A percentile compares a stretch with the other conserved stretches of the same genome.
phyloP scores from a whole-genome alignment of 2,888 invertebrate species.

The Frankliniella intonsa region DNA sequence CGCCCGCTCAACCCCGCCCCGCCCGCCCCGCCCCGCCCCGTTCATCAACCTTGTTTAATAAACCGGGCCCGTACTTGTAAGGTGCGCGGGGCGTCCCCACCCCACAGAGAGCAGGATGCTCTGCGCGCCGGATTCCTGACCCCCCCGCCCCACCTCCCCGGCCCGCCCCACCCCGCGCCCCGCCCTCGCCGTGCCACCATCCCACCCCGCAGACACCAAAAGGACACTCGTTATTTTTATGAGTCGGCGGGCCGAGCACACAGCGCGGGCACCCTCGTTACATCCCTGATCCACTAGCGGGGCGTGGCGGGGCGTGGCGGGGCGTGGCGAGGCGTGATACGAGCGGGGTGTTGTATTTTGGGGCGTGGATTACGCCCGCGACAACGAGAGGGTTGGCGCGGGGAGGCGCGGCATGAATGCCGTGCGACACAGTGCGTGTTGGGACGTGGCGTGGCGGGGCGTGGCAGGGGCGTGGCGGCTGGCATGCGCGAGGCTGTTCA shows the following conservation, averaged over 20 bases:
- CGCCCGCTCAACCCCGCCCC: neutral
- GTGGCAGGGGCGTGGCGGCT: too few species aligned
- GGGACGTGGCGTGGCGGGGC: too few species aligned
- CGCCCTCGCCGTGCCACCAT: neutral
- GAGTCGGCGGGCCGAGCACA: neutral
- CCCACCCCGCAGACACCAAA: neutral
- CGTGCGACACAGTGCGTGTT: too few species aligned
- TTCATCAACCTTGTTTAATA: slow-evolving; percentile 16
- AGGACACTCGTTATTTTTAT: slow-evolving; percentile 6
- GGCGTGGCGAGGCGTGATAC: neutral
- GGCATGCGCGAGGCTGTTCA: too few species aligned
- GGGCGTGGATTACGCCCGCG: neutral
- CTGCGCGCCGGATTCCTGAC: neutral
- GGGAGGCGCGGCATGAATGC: neutral
- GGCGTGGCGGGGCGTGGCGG: neutral
- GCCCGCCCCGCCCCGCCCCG: neutral
- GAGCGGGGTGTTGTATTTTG: too few species aligned
- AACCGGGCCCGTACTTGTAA: neutral
- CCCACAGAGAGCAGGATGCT: neutral
- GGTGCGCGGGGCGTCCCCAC: neutral
- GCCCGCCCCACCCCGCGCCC: neutral
- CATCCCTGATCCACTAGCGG: slow-evolving; percentile 1
- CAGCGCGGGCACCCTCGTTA: neutral
- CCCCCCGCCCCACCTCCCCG: neutral
- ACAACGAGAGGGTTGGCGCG: neutral